Evolutionary conservation across 2,797 vertebrate genomes (phyloP).

Genomic region (Semotilus atromaculatus): DNA sequence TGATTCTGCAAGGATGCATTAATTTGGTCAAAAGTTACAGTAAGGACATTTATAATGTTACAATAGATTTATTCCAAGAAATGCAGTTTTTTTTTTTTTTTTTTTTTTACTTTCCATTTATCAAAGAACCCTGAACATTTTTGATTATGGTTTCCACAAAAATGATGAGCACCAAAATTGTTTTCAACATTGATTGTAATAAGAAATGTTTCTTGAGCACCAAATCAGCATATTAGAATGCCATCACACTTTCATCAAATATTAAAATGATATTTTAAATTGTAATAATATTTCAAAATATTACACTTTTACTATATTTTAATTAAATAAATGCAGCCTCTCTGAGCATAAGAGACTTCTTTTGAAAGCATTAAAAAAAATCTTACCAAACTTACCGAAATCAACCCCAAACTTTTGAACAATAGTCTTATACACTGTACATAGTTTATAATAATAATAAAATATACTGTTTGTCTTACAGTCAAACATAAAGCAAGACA

Average conservation of each 20-base stretch:
- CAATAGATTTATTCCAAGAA: neutral
- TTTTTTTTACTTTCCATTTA: neutral
- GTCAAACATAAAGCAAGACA: constrained; percentile 85
- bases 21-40: neutral
- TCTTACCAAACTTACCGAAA: no score
- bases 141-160: neutral
- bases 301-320: neutral
- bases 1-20: neutral
- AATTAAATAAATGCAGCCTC: neutral
- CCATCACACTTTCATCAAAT: neutral
- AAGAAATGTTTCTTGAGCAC: neutral
- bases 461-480: constrained; percentile 57
- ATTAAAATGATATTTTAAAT: neutral
- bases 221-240: neutral
- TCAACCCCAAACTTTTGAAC: neutral
- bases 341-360: neutral
- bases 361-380: neutral
- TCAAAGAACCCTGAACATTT: neutral
- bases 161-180: no score
- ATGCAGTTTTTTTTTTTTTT: neutral
- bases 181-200: neutral
- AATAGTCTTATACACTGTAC: neutral
- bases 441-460: neutral
- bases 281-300: no score
- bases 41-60: neutral